Evolutionary conservation across 2,888 invertebrate genomes (phyloP), one percentile per base, ranked within the genome.

Genomic region (Anticlea derivata): DNA sequence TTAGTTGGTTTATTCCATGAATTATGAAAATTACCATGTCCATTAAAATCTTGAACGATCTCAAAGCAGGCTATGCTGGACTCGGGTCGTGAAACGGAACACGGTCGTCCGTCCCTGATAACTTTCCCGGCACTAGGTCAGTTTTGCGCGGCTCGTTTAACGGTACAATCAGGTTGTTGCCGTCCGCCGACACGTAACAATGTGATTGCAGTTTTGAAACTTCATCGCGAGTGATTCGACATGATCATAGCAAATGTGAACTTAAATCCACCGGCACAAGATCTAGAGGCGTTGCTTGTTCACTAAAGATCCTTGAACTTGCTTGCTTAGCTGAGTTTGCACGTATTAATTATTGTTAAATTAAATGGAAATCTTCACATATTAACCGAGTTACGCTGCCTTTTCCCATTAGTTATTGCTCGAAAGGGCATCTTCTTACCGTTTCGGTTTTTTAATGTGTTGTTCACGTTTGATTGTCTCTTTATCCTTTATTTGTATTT

Each of bases 111-210:
- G 84, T 80, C 78, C 77, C 82, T 86, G 86, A 84, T 86, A 86
- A 82, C 83, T 86, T 84, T 83, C 85, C 81, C 83, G 86, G 80
- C 84, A 90, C 84, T 90, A 89, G 89, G 89, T 90, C 89, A 89
- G 87, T 86, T 89, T 81, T 86, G 86, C 83, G 79, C 80, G 78
- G 81, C 80, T 81, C 82, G 80, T 73, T 73, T 87, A 90, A 90
- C 89, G 89, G 89, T 90, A 89, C 80, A 83, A 80, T 86, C 89
- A 85, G 84, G 87, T 88, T 86, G 83, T 79, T 78, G 83, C 78
- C 80, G 84, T 76, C 82, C 80, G 75, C 70, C 71, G 83, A 81
- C 79, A 83, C 84, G 79, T 86, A 85, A 85, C 80, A 83, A 78
- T 85, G 86, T 82, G 82, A 86, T 81, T 87, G 86, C 86, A 87